Evolutionary conservation across 1,140 invertebrate genomes (phyloP).

Genomic region (Lutraria rhynchaena): DNA sequence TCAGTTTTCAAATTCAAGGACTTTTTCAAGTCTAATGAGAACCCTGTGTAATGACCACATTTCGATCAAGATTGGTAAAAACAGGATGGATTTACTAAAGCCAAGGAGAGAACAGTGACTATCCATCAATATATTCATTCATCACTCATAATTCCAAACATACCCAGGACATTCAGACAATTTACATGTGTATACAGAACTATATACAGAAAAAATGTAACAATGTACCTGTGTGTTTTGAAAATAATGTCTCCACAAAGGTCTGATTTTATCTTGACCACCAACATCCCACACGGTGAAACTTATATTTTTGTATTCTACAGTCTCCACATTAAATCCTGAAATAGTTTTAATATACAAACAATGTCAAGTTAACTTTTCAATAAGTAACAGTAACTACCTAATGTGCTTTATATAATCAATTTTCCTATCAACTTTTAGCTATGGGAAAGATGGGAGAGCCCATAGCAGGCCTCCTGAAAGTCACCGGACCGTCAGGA

Average conservation of each 20-base stretch:
- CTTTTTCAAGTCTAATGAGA: too few relatives aligned
- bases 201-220: slow-evolving; percentile 1
- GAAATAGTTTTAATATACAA: too few relatives aligned
- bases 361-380: slow-evolving; percentile 25
- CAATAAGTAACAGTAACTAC: not conserved
- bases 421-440: not conserved
- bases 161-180: not conserved
- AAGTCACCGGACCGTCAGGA: not conserved
- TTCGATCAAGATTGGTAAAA: not conserved
- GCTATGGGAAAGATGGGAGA: not conserved
- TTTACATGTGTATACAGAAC: not conserved
- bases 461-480: not conserved
- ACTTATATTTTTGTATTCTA: slow-evolving; percentile 98
- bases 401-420: not conserved
- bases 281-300: slow-evolving; percentile 95
- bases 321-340: slow-evolving; percentile 98
- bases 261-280: slow-evolving; percentile 87
- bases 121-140: not conserved
- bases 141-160: not conserved
- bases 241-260: slow-evolving; percentile 98
- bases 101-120: not conserved
- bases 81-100: not conserved
- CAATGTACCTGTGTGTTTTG: slow-evolving; percentile 94
- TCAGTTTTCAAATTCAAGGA: too few relatives aligned
- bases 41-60: not conserved